These are phyloP conservation scores for Psittacus erithacus DNA, from an alignment of 2,113 vertebrate genomes.

Conservation along the genomic window DNA sequence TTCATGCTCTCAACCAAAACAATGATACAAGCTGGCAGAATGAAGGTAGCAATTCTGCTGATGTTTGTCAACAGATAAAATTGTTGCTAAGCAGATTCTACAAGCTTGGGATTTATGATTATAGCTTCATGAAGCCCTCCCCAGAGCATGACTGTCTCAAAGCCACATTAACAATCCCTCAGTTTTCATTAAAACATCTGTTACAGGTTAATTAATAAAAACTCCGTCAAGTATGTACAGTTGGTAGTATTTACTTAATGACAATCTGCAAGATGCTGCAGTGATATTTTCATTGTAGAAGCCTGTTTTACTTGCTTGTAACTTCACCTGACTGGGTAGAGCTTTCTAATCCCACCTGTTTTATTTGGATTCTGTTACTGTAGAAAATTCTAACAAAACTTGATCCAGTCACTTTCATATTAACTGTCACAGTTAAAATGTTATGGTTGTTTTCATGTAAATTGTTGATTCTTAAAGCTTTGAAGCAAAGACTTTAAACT, in stretches of 20 bases:
- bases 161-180: neutral
- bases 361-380: neutral
- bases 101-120: neutral
- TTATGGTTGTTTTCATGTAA: neutral
- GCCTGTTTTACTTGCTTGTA: neutral
- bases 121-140: neutral
- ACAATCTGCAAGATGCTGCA: neutral
- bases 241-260: neutral
- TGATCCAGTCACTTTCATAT: neutral
- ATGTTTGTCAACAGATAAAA: slow-evolving; percentile 30
- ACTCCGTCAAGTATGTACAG: neutral
- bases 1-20: neutral
- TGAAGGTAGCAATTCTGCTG: neutral
- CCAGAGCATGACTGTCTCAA: neutral
- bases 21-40: neutral
- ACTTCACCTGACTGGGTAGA: neutral
- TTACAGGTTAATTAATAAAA: neutral
- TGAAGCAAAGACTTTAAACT: slow-evolving; percentile 17
- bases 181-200: neutral
- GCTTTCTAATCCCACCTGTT: neutral
- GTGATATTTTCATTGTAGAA: neutral
- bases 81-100: neutral
- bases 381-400: neutral
- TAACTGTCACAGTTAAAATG: neutral
- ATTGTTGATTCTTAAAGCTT: neutral